Conservation (phyloP, 1,140 invertebrate species). For the Drosophila equinoxialis region DNA sequence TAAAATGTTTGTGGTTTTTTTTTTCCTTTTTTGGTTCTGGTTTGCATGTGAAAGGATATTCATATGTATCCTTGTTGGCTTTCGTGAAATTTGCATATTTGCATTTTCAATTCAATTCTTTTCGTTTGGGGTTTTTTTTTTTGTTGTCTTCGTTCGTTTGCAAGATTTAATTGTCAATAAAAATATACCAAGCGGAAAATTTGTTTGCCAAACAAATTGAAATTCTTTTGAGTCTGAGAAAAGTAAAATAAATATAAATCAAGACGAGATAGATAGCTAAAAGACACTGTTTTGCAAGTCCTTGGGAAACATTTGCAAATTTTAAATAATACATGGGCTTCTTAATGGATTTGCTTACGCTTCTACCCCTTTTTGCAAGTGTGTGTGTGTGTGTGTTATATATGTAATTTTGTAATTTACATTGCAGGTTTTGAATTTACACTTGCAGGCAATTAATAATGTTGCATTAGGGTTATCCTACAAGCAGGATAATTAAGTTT, state of each 20-base stretch:
- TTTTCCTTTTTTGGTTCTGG: conserved; percentile 27
- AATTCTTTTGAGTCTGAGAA: conserved; percentile 62
- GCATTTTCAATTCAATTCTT: conserved; percentile 51
- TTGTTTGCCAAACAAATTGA: conserved; percentile 81
- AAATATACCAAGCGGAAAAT: conserved; percentile 82
- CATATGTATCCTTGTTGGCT: conserved; percentile 37
- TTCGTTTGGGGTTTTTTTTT: conserved; percentile 57
- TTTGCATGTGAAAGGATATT: conserved; percentile 10
- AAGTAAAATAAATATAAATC: conserved; percentile 38
- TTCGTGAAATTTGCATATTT: conserved; percentile 76
- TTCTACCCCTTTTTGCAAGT: conserved; percentile 6
- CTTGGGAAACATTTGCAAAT: conserved; percentile 21
- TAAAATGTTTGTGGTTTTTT: conserved; percentile 28
- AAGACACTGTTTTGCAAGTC: not conserved
- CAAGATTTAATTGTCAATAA: conserved; percentile 82
- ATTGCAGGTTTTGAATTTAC: conserved; percentile 79
- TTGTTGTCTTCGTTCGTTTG: conserved; percentile 25
- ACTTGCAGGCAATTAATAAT: conserved; percentile 82
- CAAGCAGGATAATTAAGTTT: conserved; percentile 81
- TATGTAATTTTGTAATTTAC: conserved; percentile 77
- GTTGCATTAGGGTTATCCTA: conserved; percentile 79
- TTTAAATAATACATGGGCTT: conserved; percentile 15
- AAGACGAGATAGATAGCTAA: conserved; percentile 6
- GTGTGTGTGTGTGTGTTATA: not conserved
- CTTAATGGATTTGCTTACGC: conserved; percentile 12